phyloP scores from a whole-genome alignment of 2,888 invertebrate species.

The Drosophila cyrtoloma region DNA sequence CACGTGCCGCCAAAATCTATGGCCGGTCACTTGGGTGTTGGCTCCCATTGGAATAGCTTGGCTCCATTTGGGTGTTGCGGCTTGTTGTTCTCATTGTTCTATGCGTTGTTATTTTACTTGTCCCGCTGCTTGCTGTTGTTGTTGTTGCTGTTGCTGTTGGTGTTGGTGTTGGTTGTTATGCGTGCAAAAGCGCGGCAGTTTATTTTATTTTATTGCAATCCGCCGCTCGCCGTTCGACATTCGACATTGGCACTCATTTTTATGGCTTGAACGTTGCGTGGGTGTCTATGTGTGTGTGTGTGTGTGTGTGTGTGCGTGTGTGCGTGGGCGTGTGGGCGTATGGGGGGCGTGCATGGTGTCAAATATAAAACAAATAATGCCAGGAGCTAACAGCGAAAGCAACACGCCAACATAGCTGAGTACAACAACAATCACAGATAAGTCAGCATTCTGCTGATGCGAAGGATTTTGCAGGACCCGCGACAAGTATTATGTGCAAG shows the following conservation, averaged over 20 bases:
- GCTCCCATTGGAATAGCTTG: constrained; percentile 15
- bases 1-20: constrained; percentile 70
- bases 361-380: constrained; percentile 77
- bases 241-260: constrained; percentile 60
- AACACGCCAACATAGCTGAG: constrained; percentile 33
- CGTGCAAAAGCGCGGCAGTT: constrained; percentile 62
- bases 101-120: constrained; percentile 17
- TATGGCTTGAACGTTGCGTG: constrained; percentile 53
- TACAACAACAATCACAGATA: constrained; percentile 63
- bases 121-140: constrained; percentile 14
- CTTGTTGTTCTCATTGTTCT: constrained; percentile 17
- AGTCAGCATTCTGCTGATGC: constrained; percentile 72
- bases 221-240: constrained; percentile 43
- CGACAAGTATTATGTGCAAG: constrained; percentile 43
- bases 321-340: constrained; percentile 10
- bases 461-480: constrained; percentile 36
- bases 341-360: constrained; percentile 53
- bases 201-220: constrained; percentile 78
- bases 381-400: constrained; percentile 43
- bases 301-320: constrained; percentile 9
- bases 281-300: constrained; percentile 11
- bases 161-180: constrained; percentile 24
- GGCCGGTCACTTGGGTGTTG: constrained; percentile 37
- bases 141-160: constrained; percentile 16
- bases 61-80: constrained; percentile 22